phyloP scores from a whole-genome alignment of 2,888 invertebrate genomes.

The Trissoscelio sp. region DNA sequence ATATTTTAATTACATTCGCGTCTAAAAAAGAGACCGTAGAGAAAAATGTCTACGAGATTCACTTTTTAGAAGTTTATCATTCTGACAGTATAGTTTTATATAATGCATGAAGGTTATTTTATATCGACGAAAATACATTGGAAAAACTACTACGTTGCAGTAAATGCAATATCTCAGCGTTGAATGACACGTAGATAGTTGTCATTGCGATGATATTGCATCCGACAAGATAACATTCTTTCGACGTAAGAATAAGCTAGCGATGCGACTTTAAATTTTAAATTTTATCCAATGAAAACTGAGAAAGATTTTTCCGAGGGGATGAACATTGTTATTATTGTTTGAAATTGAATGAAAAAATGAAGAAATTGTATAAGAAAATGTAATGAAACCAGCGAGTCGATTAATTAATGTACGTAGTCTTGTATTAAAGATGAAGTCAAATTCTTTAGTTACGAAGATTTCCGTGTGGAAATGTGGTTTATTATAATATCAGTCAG shows the following conservation, averaged over 20 bases:
- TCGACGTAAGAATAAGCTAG: not conserved
- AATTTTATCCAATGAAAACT: not conserved
- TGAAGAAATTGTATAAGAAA: not conserved
- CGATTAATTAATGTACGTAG: too few species aligned
- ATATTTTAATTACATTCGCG: too few species aligned
- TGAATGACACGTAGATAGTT: not conserved
- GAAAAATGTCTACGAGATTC: too few species aligned
- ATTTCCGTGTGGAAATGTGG: too few species aligned
- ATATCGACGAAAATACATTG: not conserved
- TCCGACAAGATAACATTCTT: not conserved
- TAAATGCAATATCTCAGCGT: not conserved
- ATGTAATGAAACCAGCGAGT: not conserved
- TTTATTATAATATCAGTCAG: not conserved
- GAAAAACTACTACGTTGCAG: not conserved
- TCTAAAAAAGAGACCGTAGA: too few species aligned
- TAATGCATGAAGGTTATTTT: not conserved
- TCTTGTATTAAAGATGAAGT: too few species aligned
- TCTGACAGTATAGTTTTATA: not conserved
- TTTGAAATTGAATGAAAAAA: not conserved
- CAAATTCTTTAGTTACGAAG: too few species aligned
- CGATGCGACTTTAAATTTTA: not conserved
- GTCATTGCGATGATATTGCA: constrained; percentile 1
- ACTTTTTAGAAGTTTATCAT: not conserved
- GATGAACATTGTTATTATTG: not conserved
- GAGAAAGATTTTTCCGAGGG: not conserved